Conservation (phyloP, 1,140 invertebrate genomes). For the Drosophila bocki region DNA sequence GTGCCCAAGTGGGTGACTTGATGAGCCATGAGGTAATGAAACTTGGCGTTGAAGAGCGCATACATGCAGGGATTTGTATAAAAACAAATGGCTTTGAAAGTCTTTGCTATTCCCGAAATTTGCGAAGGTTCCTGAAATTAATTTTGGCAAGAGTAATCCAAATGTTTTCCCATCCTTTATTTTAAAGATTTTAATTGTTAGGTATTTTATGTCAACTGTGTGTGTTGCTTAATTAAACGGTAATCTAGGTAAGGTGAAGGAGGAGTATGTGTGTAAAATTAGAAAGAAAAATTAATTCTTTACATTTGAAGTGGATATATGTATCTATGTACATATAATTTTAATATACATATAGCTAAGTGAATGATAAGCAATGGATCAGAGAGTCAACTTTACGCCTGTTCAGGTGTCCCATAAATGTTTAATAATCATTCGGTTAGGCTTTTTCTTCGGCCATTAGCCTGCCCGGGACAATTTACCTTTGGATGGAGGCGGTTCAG, state of each 20-base stretch:
- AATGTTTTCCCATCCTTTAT: background rate
- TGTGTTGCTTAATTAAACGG: no score
- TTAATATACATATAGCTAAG: background rate
- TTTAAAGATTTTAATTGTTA: no score
- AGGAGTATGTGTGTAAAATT: no score
- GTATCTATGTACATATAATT: no score
- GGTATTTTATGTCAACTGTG: no score
- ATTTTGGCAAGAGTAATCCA: background rate
- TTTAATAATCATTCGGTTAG: slow-evolving; percentile 54
- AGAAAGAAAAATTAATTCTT: no score
- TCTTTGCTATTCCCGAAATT: slow-evolving; percentile 5
- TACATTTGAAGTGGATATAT: no score
- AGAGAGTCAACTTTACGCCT: slow-evolving; percentile 11
- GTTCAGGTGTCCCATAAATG: slow-evolving; percentile 48
- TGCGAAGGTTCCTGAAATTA: background rate
- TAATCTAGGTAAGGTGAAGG: no score
- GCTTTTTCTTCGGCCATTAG: slow-evolving; percentile 55
- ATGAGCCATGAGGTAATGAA: slow-evolving; percentile 52
- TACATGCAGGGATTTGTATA: background rate
- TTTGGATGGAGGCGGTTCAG: slow-evolving; percentile 23
- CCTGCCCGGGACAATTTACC: slow-evolving; percentile 46
- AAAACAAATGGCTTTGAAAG: slow-evolving; percentile 16
- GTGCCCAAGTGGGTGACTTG: slow-evolving; percentile 32
- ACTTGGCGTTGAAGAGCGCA: slow-evolving; percentile 40
- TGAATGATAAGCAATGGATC: background rate